Percentiles rank a stretch among this genome's conserved stretches.
phyloP scores from a whole-genome alignment of 2,113 vertebrate genomes.

The Pteronura brasiliensis region DNA sequence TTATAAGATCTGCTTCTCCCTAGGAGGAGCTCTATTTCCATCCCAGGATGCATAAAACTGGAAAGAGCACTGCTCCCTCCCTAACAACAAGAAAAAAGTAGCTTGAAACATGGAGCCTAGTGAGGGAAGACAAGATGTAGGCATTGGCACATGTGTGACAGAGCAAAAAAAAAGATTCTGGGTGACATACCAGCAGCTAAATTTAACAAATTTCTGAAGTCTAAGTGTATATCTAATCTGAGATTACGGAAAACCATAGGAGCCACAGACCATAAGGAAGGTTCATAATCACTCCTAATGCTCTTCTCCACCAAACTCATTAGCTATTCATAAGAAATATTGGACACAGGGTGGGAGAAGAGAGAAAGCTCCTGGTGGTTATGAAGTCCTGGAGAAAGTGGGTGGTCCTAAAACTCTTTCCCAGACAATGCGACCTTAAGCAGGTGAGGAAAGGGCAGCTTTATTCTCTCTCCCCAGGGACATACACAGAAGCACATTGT shows the following conservation, averaged over 20 bases:
- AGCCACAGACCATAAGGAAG: neutral
- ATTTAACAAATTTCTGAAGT: neutral
- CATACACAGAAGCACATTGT: accelerated
- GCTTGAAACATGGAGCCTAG: neutral
- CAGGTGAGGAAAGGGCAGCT: neutral
- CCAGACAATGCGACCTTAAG: neutral
- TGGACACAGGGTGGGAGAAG: neutral
- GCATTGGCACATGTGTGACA: neutral
- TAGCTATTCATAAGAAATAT: neutral
- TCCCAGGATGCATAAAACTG: neutral
- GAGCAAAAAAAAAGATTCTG: neutral
- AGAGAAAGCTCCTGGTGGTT: neutral
- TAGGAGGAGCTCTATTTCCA: neutral
- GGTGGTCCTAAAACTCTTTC: no score
- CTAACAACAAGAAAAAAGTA: neutral
- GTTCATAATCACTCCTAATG: neutral
- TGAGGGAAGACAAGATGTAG: neutral
- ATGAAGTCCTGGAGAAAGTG: neutral
- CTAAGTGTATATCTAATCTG: neutral
- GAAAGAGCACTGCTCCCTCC: neutral
- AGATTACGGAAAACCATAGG: neutral
- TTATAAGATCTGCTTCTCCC: neutral
- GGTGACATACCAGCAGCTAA: neutral
- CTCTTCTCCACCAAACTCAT: neutral
- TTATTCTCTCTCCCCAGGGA: no score